phyloP scores from a whole-genome alignment of 2,888 invertebrate species.

The Acrobasis consociella region DNA sequence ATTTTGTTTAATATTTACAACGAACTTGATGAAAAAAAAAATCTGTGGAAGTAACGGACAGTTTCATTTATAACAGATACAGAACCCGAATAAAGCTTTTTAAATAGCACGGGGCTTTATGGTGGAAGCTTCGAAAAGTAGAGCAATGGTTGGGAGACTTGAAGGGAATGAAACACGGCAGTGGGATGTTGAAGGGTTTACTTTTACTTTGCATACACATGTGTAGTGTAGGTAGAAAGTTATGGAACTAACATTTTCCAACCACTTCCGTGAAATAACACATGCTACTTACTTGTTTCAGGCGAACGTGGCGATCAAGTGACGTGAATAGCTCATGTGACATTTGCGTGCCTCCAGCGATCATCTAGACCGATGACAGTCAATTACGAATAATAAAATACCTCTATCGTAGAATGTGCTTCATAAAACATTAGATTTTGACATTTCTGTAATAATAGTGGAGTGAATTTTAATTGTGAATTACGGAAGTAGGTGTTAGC shows the following conservation, averaged over 20 bases:
- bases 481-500: slow-evolving; percentile 22
- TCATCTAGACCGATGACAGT: slow-evolving; percentile 49
- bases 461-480: slow-evolving; percentile 30
- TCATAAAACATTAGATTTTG: slow-evolving; percentile 13
- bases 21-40: background rate
- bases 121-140: no score
- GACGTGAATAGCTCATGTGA: slow-evolving; percentile 43
- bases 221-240: background rate
- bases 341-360: slow-evolving; percentile 60
- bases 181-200: no score
- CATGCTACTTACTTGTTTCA: slow-evolving; percentile 32
- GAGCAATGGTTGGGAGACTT: no score
- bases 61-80: no score
- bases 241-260: background rate
- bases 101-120: no score
- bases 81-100: no score
- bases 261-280: slow-evolving; percentile 22
- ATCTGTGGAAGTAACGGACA: background rate
- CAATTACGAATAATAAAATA: slow-evolving; percentile 44
- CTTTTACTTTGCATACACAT: no score
- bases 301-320: slow-evolving; percentile 29
- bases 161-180: no score
- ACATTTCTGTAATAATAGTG: slow-evolving; percentile 17
- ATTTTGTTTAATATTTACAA: slow-evolving; percentile 16
- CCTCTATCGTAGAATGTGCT: slow-evolving; percentile 22